Percentiles rank a stretch among this genome's conserved stretches.
These are phyloP conservation scores for Drosophila saltans DNA, from an alignment of 1,140 invertebrate species.

Conservation along the genomic window DNA sequence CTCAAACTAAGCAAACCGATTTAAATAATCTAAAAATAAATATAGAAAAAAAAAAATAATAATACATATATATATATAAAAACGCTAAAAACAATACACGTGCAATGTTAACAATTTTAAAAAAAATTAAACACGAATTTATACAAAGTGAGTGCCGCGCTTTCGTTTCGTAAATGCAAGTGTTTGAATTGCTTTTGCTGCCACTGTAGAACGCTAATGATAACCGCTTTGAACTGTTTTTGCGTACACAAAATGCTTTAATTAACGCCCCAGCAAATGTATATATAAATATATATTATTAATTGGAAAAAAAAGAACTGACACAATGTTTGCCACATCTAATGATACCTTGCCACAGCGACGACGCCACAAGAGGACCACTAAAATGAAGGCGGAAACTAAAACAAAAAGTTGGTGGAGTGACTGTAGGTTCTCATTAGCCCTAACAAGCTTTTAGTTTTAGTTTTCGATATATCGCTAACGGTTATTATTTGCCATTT, in stretches of 20 bases:
- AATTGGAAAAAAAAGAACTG: constrained; percentile 27
- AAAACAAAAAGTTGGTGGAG: constrained; percentile 64
- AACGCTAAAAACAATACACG: neutral
- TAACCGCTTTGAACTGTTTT: constrained; percentile 47
- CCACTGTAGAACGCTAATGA: constrained; percentile 50
- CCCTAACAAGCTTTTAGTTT: constrained; percentile 14
- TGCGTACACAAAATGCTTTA: constrained; percentile 51
- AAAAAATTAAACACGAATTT: constrained; percentile 70
- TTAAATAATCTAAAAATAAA: constrained; percentile 7
- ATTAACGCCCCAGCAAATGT: constrained; percentile 45
- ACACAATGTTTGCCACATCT: constrained; percentile 60
- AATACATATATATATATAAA: constrained; percentile 13
- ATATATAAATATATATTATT: constrained; percentile 21
- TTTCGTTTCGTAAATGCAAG: neutral
- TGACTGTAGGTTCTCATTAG: constrained; percentile 64
- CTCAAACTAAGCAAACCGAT: neutral
- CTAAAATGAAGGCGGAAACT: constrained; percentile 52
- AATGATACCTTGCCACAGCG: constrained; percentile 53
- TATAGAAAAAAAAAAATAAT: constrained; percentile 1
- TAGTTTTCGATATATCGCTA: neutral
- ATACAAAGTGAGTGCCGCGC: constrained; percentile 58
- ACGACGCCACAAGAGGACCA: constrained; percentile 40
- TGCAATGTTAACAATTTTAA: constrained; percentile 55
- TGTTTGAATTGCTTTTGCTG: constrained; percentile 33
- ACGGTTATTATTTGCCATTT: constrained; percentile 43